Evolutionary conservation across 2,797 vertebrate species (phyloP), one percentile per base, ranked within the genome.

Genomic region (Rhinella marina): DNA sequence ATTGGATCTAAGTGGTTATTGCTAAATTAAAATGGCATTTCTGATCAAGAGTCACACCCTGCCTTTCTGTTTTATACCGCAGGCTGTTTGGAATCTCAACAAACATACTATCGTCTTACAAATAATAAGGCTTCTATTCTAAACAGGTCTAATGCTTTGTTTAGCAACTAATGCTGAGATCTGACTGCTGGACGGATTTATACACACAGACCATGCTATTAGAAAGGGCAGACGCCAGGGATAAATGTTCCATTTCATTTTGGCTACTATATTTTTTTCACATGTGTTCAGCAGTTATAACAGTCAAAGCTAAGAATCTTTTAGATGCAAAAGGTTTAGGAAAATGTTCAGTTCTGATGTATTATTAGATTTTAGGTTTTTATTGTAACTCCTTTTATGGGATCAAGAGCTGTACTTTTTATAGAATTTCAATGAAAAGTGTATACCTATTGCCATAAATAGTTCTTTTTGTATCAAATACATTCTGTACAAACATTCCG

Each of bases 1-100:
- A 48, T 29, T 13, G 66, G 70, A 80, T 57, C 12, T 77, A 27
- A 68, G 48, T 72, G 17, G 62, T 61, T 88, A 80, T 88, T 88
- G 76, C 86, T 72, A 87, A 81, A 82, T 23, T 41, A 29, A 50
- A 80, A 79, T 52, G 66, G 52, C 29, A 85, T 79, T 73, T 80
- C 27, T 21, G 52, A 27, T 88, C 17, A 50, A 29, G 32, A 23
- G 76, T 59, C 76, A 81, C 87, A 85, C 87, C 87, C 82, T 62
- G 48, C 76, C 52, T 84, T 85, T 88, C 81, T 88, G n/a, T 85
- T 88, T 81, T 73, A 84, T 48, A 73, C 87, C 76, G 56, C 68
- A 52, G 82, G 76, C 75, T 80, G 29, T 84, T 83, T 70, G 64
- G 61, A 78, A 17, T 56, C 54, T 27, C 41, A 59, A 64, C 61